These are phyloP conservation scores for Eupithecia dodoneata DNA, from an alignment of 2,888 invertebrate genomes.

Conservation along the genomic window DNA sequence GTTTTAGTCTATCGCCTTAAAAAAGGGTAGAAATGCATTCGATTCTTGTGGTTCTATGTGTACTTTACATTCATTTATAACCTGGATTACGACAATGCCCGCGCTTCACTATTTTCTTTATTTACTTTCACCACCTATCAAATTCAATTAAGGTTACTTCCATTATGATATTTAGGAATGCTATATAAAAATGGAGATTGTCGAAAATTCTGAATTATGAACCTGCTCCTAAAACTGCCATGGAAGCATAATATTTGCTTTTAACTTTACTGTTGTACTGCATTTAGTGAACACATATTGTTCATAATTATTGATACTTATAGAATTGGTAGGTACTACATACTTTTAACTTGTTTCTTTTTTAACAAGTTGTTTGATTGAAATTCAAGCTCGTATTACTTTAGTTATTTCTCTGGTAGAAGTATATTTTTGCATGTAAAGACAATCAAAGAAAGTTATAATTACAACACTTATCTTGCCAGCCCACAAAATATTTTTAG, in stretches of 20 bases:
- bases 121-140: conserved; percentile 2
- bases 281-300: no score
- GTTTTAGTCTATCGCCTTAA: background rate
- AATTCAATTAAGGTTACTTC: background rate
- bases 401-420: no score
- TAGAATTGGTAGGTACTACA: no score
- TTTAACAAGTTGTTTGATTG: no score
- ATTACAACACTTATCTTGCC: no score
- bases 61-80: conserved; percentile 13
- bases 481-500: no score
- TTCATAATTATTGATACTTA: no score
- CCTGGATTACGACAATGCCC: conserved; percentile 8
- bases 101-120: background rate
- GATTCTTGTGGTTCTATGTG: background rate
- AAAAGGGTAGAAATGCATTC: background rate
- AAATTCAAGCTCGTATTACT: no score
- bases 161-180: background rate
- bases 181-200: background rate
- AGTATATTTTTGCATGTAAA: no score
- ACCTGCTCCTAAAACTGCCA: background rate
- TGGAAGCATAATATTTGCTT: background rate
- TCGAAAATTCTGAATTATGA: background rate
- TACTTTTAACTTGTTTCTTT: no score
- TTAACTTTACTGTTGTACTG: no score
- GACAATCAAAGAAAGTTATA: no score